Evolutionary conservation across 2,113 vertebrate genomes (phyloP).

Genomic region (Nibea albiflora): DNA sequence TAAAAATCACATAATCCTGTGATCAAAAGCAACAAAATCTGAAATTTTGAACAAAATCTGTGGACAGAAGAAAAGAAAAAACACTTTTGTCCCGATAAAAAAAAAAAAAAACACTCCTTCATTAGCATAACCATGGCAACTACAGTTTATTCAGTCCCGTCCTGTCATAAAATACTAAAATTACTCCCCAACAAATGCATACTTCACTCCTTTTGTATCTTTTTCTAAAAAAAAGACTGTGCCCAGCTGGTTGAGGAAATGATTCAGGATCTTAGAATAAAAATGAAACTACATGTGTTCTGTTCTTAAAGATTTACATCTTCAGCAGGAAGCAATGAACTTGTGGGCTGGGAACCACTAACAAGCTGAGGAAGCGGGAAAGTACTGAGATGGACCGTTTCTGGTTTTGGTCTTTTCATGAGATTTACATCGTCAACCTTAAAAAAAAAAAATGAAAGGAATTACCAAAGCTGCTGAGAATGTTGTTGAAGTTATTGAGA

Average conservation of each 20-base stretch:
- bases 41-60: no score
- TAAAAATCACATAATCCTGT: neutral
- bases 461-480: conserved; percentile 96
- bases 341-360: neutral
- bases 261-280: neutral
- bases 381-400: neutral
- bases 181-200: neutral
- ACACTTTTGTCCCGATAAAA: no score
- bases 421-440: neutral
- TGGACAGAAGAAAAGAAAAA: no score
- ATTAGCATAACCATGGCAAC: neutral
- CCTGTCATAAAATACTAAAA: neutral
- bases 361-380: neutral
- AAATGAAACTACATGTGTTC: neutral
- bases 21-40: no score
- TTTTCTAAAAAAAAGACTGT: neutral
- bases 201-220: neutral
- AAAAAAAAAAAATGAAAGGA: neutral
- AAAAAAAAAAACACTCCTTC: neutral
- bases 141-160: no score
- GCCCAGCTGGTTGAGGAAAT: neutral
- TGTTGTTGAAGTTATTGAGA: conserved; percentile 99
- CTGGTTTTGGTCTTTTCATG: neutral
- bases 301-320: neutral
- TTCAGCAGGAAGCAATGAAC: neutral